phyloP scores from a whole-genome alignment of 1,140 invertebrate genomes.

The Pogonognathellus flavescens region DNA sequence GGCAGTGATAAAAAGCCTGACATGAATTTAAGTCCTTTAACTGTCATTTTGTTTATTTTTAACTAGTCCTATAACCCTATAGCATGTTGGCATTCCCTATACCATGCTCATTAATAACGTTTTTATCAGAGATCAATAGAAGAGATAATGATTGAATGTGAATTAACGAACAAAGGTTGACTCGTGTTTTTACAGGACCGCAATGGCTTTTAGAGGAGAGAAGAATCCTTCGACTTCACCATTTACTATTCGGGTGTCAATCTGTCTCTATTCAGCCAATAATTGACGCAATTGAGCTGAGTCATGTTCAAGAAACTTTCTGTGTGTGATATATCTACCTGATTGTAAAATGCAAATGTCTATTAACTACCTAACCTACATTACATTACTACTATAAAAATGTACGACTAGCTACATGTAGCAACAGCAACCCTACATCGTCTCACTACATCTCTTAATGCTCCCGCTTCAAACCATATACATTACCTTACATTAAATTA shows the following conservation, averaged over 20 bases:
- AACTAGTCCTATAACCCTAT: too few relatives aligned
- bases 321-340: constrained; percentile 62
- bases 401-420: constrained; percentile 26
- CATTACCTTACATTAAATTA: neutral
- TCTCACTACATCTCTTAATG: neutral
- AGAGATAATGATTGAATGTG: too few relatives aligned
- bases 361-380: constrained; percentile 10
- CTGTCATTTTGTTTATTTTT: too few relatives aligned
- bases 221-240: constrained; percentile 24
- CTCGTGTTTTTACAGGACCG: constrained; percentile 36
- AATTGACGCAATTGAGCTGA: constrained; percentile 53
- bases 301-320: constrained; percentile 59
- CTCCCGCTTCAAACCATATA: neutral
- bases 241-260: constrained; percentile 31
- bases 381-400: constrained; percentile 7
- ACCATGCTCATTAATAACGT: too few relatives aligned
- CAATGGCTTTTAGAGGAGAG: constrained; percentile 36
- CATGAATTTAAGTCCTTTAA: too few relatives aligned
- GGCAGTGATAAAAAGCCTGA: too few relatives aligned
- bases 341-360: constrained; percentile 56
- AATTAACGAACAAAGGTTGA: constrained; percentile 10
- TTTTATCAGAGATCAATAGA: too few relatives aligned
- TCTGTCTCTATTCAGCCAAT: constrained; percentile 23
- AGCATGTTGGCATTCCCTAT: too few relatives aligned
- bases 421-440: neutral